These are phyloP conservation scores for Syngnathus floridae DNA, from an alignment of 2,113 vertebrate species.

Conservation along the genomic window DNA sequence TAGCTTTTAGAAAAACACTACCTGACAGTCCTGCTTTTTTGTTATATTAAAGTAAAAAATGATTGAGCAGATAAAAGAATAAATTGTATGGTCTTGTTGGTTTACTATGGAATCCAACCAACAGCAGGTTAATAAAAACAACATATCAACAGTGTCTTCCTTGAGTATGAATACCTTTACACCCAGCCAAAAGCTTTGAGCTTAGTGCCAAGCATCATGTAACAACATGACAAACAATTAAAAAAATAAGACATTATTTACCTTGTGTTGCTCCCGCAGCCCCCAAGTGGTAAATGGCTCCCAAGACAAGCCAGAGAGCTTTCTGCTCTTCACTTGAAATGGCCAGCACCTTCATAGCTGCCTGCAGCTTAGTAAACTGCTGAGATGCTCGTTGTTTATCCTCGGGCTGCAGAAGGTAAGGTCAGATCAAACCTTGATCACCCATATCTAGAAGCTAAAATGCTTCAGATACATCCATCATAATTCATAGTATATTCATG, in stretches of 20 bases:
- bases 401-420: slow-evolving; percentile 68
- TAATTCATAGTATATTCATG: neutral
- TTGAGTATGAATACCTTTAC: neutral
- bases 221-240: neutral
- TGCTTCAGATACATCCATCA: neutral
- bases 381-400: slow-evolving; percentile 90
- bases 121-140: neutral
- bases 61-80: neutral
- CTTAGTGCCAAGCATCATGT: neutral
- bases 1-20: neutral
- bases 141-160: neutral
- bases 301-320: slow-evolving; percentile 80
- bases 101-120: too few relatives aligned
- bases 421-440: slow-evolving; percentile 17
- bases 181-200: too few relatives aligned
- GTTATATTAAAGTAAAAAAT: neutral
- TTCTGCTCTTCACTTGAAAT: slow-evolving; percentile 89
- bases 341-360: slow-evolving; percentile 93
- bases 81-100: too few relatives aligned
- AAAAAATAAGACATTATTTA: slow-evolving; percentile 41
- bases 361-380: slow-evolving; percentile 92
- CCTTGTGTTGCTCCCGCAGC: slow-evolving; percentile 95
- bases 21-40: neutral
- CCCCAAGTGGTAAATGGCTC: slow-evolving; percentile 90
- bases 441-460: neutral